Conservation (phyloP, 1,140 invertebrate species). For the Drosophila azteca region DNA sequence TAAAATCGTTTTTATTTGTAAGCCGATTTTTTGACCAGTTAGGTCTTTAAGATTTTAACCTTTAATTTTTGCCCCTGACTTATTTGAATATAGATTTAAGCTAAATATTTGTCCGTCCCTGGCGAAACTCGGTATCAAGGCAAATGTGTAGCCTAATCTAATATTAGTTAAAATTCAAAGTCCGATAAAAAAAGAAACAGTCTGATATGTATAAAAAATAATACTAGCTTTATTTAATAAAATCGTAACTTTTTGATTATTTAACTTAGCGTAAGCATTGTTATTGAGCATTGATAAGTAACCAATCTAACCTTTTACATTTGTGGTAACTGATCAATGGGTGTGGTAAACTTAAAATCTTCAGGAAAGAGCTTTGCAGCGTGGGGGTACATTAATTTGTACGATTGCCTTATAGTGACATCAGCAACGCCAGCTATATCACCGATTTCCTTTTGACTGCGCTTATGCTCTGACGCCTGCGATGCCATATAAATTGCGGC, state of each 20-base stretch:
- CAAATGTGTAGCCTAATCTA: no score
- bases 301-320: constrained; percentile 85
- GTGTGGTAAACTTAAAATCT: constrained; percentile 97
- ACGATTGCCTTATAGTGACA: constrained; percentile 98
- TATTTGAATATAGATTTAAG: no score
- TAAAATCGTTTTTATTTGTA: no score
- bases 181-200: not conserved
- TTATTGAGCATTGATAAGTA: constrained; percentile 55
- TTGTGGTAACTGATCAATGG: constrained; percentile 96
- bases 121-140: no score
- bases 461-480: constrained; percentile 97
- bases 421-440: constrained; percentile 99
- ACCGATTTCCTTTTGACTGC: constrained; percentile 98
- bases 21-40: no score
- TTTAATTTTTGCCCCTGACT: no score
- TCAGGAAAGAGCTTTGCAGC: constrained; percentile 96
- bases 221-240: constrained; percentile 61
- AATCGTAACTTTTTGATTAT: constrained; percentile 66
- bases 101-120: no score
- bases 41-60: no score
- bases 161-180: not conserved
- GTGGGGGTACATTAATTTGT: constrained; percentile 98
- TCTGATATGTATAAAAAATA: constrained; percentile 26
- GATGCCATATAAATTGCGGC: constrained; percentile 99
- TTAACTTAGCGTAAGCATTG: constrained; percentile 51